phyloP scores from a whole-genome alignment of 2,113 vertebrate species.

The Lipotes vexillifer region DNA sequence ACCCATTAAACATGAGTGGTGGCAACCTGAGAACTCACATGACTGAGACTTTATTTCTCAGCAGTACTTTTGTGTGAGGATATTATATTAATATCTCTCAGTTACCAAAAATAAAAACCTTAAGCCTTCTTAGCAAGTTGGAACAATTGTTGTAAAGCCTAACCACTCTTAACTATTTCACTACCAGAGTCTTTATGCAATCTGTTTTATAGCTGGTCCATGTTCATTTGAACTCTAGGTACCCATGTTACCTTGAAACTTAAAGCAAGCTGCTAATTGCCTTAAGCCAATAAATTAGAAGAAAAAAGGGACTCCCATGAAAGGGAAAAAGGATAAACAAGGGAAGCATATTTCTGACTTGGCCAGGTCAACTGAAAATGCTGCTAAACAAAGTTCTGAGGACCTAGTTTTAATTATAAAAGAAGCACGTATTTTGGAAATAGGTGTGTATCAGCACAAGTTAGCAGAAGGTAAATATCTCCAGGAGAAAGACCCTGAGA shows the following conservation, averaged over 20 bases:
- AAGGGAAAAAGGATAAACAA: not conserved
- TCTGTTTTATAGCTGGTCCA: not conserved
- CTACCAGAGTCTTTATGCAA: not conserved
- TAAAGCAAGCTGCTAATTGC: not conserved
- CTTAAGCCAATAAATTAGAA: not conserved
- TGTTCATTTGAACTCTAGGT: not conserved
- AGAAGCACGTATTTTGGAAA: not conserved
- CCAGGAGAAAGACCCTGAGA: not conserved
- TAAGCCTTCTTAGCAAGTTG: constrained; percentile 36
- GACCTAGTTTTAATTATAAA: not conserved
- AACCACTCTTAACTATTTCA: constrained; percentile 32
- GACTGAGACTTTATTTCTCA: constrained; percentile 43
- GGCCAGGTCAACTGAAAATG: not conserved
- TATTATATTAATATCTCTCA: constrained; percentile 36
- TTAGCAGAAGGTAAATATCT: not conserved
- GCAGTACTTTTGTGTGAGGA: constrained; percentile 32
- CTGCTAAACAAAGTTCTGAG: not conserved
- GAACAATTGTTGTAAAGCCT: not conserved
- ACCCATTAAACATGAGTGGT: not conserved
- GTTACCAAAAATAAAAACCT: constrained; percentile 53
- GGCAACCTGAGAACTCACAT: constrained; percentile 56
- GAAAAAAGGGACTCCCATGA: not conserved
- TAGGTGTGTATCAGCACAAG: not conserved
- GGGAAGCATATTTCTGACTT: not conserved
- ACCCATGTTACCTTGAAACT: not conserved